phyloP scores from a whole-genome alignment of 1,140 invertebrate species.

The Trachelipus rathkii region DNA sequence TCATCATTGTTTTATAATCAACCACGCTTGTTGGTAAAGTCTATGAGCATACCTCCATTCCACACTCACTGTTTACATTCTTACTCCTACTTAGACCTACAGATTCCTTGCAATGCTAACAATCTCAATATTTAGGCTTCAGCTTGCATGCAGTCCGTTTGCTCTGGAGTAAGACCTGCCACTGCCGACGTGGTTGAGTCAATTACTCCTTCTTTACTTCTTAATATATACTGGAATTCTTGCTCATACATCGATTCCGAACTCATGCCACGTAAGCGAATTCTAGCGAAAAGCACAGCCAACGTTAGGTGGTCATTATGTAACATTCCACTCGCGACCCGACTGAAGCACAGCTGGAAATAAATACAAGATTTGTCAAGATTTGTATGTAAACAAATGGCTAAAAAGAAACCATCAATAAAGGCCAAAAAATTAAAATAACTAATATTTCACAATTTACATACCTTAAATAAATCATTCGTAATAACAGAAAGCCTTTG shows the following conservation, averaged over 20 bases:
- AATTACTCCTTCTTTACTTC: slow-evolving; percentile 81
- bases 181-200: slow-evolving; percentile 50
- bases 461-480: slow-evolving; percentile 86
- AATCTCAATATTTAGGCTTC: too few species aligned
- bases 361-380: slow-evolving; percentile 23
- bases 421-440: too few species aligned
- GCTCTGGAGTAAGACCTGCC: slow-evolving; percentile 69
- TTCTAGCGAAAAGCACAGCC: slow-evolving; percentile 85
- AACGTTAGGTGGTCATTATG: slow-evolving; percentile 93
- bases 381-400: too few species aligned
- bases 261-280: slow-evolving; percentile 80
- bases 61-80: too few species aligned
- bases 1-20: too few species aligned
- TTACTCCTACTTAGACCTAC: too few species aligned
- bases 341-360: slow-evolving; percentile 77
- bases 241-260: slow-evolving; percentile 73
- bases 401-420: too few species aligned
- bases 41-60: too few species aligned
- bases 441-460: too few species aligned
- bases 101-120: too few species aligned
- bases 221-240: slow-evolving; percentile 91
- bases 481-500: slow-evolving; percentile 82
- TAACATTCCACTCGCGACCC: slow-evolving; percentile 94
- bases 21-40: too few species aligned
- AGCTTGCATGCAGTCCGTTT: slow-evolving; percentile 76